Base-by-base conservation (phyloP, 2,113 vertebrate genomes). In the Osmerus eperlanus region DNA sequence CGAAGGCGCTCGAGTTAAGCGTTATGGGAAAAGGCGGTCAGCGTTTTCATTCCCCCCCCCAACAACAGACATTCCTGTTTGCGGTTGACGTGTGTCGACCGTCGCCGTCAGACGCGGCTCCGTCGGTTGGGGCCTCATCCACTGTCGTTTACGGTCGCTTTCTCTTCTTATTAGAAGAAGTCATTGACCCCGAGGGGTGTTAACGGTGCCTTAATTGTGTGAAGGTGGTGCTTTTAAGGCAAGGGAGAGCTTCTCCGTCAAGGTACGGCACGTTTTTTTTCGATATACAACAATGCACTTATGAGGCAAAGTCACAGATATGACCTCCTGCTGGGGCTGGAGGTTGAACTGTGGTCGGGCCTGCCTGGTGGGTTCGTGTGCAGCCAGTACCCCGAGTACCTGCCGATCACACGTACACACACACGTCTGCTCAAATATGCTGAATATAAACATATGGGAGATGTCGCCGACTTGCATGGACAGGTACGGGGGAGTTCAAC, bases 121-220 rank as follows among this genome's bases (percentile, higher is more conserved):
- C 5, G 29, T 32, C 29, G 4, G 29, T 32, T 32, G 29, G 29
- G 29, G 29, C 5, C 29, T 32, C 29, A 32, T 32, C 5, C 29
- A 32, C 3, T 32, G 29, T 32, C 25, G 25, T 28, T 84, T 88
- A 78, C 78, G 80, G 80, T 86, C 77, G 86, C 85, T 90, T 90
- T 90, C 81, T 92, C 85, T 92, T 92, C 89, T 93, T 89, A 90
- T 92, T 93, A 89, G 91, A 93, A 93, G 90, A 90, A 91, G 84
- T 82, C 83, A 90, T 90, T 87, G 79, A 93, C 91, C 86, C 90
- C 63, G 61, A 75, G 79, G 84, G 90, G 83, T 88, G 90, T 89
- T 86, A 92, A 89, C 86, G 89, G 85, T 91, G 84, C 87, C 86
- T 91, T 90, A 87, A 90, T 91, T 91, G 88, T 91, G 87, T 88